Conservation (phyloP, 1,140 invertebrate genomes). For the Apis cerana region DNA sequence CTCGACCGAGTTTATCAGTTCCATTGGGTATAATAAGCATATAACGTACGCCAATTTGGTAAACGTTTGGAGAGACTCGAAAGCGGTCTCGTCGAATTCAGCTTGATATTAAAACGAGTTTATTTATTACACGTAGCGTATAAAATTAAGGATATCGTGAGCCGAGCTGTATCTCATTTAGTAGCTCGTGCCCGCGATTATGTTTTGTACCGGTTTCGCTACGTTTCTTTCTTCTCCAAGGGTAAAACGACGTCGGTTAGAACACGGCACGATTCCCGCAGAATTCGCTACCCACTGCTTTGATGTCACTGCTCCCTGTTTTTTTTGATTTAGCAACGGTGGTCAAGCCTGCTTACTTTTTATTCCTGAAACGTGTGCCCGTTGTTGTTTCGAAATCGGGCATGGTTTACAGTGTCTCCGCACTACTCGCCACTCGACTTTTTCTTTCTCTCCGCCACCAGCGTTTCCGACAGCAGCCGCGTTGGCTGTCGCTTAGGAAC, state of each 20-base stretch:
- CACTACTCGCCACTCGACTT: slow-evolving; percentile 8
- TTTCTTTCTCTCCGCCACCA: slow-evolving; percentile 27
- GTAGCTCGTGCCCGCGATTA: slow-evolving; percentile 11
- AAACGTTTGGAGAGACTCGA: neutral
- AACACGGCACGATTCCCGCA: neutral
- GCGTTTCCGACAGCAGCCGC: neutral
- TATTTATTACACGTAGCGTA: slow-evolving; percentile 5
- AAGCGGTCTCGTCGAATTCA: neutral
- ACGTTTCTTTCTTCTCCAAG: slow-evolving; percentile 11
- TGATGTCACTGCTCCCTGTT: slow-evolving; percentile 25
- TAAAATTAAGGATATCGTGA: slow-evolving; percentile 36
- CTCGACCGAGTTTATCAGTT: neutral
- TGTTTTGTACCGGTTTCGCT: slow-evolving; percentile 38
- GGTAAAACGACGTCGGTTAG: neutral
- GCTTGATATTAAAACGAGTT: slow-evolving; percentile 21
- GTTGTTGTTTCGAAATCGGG: slow-evolving; percentile 45
- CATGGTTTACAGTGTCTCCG: neutral
- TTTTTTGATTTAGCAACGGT: slow-evolving; percentile 36
- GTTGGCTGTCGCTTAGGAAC: neutral
- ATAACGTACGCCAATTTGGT: neutral
- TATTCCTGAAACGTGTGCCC: slow-evolving; percentile 38
- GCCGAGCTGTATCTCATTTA: neutral
- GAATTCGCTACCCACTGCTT: slow-evolving; percentile 23
- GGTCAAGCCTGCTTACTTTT: slow-evolving; percentile 10
- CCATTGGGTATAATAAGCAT: neutral